phyloP scores from a whole-genome alignment of 2,113 vertebrate genomes.

The Oryzias woworae region DNA sequence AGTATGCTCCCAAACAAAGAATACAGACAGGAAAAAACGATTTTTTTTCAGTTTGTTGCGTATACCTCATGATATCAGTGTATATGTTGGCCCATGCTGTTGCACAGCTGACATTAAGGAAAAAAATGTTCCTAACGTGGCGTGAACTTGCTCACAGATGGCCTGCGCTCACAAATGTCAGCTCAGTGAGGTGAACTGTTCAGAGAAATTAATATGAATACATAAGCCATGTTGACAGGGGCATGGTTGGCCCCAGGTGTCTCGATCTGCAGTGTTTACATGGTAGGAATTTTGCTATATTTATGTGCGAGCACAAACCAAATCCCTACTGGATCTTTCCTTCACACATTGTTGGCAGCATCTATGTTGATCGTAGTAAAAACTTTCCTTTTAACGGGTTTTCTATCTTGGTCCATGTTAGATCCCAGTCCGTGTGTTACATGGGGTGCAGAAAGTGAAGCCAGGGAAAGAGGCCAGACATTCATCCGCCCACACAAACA shows the following conservation, averaged over 20 bases:
- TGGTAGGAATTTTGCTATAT: conserved; percentile 3
- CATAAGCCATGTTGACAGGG: conserved; percentile 49
- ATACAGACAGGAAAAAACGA: background rate
- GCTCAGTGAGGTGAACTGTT: conserved; percentile 46
- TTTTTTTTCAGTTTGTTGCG: background rate
- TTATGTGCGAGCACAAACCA: conserved; percentile 6
- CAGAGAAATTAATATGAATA: conserved; percentile 47
- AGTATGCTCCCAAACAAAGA: background rate
- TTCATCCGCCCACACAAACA: conserved; percentile 50
- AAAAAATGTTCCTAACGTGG: conserved; percentile 53
- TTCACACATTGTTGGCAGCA: conserved; percentile 9
- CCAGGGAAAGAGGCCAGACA: conserved; percentile 66
- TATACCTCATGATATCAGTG: conserved; percentile 6
- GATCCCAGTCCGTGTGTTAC: conserved; percentile 45
- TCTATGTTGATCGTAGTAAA: conserved; percentile 33
- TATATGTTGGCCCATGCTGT: conserved; percentile 20
- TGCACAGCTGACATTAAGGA: conserved; percentile 51
- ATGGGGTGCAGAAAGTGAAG: conserved; percentile 48
- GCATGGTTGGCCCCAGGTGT: conserved; percentile 50
- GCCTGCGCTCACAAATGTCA: conserved; percentile 63
- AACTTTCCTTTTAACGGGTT: conserved; percentile 19
- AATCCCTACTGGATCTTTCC: conserved; percentile 16
- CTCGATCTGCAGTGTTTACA: conserved; percentile 13
- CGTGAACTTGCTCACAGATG: conserved; percentile 57
- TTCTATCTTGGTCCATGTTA: conserved; percentile 55